Percentiles rank a stretch among this genome's conserved stretches.
These are phyloP conservation scores for Crotophaga sulcirostris DNA, from an alignment of 2,113 vertebrate genomes.

Conservation along the genomic window DNA sequence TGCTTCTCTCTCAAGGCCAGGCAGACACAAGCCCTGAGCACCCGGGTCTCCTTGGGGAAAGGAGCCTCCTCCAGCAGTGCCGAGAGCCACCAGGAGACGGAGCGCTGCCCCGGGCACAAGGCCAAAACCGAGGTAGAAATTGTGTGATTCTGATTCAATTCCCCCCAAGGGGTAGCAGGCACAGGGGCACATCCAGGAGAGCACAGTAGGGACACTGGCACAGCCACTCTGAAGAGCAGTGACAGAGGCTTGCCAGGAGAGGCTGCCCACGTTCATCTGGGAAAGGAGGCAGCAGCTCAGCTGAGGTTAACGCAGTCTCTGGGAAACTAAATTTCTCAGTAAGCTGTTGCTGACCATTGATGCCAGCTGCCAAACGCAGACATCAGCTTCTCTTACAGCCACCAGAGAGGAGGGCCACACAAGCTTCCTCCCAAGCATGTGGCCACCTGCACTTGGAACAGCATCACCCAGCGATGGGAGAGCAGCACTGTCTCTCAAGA, in stretches of 20 bases:
- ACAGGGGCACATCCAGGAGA: not conserved
- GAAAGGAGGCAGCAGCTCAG: not conserved
- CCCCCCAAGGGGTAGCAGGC: not conserved
- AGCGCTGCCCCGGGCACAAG: not conserved
- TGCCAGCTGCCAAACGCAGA: not conserved
- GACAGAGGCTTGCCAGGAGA: not conserved
- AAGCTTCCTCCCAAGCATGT: not conserved
- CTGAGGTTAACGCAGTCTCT: not conserved
- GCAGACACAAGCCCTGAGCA: not conserved
- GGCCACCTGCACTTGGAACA: not conserved
- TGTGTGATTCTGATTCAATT: not conserved
- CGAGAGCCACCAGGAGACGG: not conserved
- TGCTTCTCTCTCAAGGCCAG: not conserved
- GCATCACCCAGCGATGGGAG: not conserved
- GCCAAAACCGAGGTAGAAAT: rapidly evolving
- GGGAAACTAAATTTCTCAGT: not conserved
- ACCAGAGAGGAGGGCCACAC: not conserved
- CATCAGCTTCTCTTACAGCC: not conserved
- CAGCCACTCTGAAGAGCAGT: not conserved
- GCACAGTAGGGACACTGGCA: not conserved
- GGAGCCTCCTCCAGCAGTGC: not conserved
- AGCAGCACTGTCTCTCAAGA: not conserved
- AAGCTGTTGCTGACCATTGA: not conserved
- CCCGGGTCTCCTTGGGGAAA: not conserved
- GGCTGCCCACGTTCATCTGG: not conserved